Evolutionary conservation across 2,113 vertebrate species (phyloP).

Genomic region (Pedetes capensis): DNA sequence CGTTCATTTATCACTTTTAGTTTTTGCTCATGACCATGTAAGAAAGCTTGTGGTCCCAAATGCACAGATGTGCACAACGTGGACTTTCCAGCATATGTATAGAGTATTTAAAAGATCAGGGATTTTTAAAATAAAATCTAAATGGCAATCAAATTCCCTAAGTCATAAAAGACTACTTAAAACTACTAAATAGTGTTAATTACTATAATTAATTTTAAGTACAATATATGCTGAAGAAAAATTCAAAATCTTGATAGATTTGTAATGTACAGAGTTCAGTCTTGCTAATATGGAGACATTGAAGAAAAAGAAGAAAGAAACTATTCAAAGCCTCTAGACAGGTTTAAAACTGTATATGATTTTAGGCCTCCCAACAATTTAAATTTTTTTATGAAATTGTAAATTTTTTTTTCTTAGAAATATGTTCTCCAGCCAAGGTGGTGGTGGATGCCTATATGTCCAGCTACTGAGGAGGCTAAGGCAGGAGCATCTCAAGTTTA

Average conservation of each 20-base stretch:
- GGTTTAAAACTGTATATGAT: slow-evolving; percentile 7
- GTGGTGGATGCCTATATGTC: too few relatives aligned
- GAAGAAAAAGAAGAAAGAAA: background rate
- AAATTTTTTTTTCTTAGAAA: slow-evolving; percentile 24
- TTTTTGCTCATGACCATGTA: background rate
- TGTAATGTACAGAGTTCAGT: slow-evolving; percentile 12
- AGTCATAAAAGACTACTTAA: slow-evolving; percentile 17
- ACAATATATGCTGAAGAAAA: background rate
- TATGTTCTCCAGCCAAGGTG: too few relatives aligned
- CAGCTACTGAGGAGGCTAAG: too few relatives aligned
- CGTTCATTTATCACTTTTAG: background rate
- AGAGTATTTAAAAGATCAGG: background rate
- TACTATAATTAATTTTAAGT: slow-evolving; percentile 25
- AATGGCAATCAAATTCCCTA: background rate
- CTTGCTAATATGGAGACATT: background rate
- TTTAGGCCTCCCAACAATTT: background rate
- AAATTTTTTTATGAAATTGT: slow-evolving; percentile 34
- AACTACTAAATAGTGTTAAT: slow-evolving; percentile 28
- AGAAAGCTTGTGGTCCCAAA: background rate
- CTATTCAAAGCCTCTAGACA: slow-evolving; percentile 15
- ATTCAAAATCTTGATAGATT: slow-evolving; percentile 50
- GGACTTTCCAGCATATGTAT: background rate
- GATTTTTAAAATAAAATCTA: slow-evolving; percentile 16
- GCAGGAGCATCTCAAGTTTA: too few relatives aligned
- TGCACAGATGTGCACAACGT: background rate